Evolutionary conservation across 2,888 invertebrate genomes (phyloP).

Genomic region (Leucoptera coffeella): DNA sequence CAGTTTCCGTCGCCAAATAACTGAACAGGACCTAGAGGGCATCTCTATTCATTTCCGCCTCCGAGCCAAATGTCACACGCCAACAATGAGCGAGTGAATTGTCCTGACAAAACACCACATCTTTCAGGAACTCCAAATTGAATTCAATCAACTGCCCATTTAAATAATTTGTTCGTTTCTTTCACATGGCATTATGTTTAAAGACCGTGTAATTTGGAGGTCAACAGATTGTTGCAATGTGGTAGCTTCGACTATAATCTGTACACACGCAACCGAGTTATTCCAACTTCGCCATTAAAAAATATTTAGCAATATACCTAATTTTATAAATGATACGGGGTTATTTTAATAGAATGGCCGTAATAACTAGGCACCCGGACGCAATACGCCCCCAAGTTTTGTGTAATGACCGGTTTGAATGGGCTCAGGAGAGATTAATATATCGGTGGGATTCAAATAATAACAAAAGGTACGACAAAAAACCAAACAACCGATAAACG

Average conservation of each 20-base stretch:
- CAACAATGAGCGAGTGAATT: constrained; percentile 28
- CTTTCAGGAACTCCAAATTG: too few species aligned
- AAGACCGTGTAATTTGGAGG: too few species aligned
- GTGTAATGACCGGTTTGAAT: constrained; percentile 41
- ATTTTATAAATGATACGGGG: constrained; percentile 44
- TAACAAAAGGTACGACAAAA: constrained; percentile 42
- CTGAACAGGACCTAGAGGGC: constrained; percentile 26
- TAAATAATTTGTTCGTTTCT: too few species aligned
- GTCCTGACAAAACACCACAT: too few species aligned
- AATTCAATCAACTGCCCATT: too few species aligned
- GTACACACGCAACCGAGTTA: constrained; percentile 29
- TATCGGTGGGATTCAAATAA: constrained; percentile 40
- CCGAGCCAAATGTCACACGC: constrained; percentile 32
- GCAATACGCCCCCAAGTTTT: constrained; percentile 47
- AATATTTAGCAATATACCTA: constrained; percentile 50
- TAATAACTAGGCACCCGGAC: constrained; percentile 48
- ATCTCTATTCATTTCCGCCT: constrained; percentile 43
- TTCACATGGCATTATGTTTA: too few species aligned
- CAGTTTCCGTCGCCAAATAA: constrained; percentile 26
- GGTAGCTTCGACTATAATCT: too few species aligned
- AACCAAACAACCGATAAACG: constrained; percentile 44
- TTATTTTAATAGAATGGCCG: constrained; percentile 43
- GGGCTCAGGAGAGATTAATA: constrained; percentile 46
- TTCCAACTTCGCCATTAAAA: constrained; percentile 38
- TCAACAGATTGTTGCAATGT: too few species aligned